Conservation (phyloP, 2,113 vertebrate genomes). For the Corynorhinus townsendii region DNA sequence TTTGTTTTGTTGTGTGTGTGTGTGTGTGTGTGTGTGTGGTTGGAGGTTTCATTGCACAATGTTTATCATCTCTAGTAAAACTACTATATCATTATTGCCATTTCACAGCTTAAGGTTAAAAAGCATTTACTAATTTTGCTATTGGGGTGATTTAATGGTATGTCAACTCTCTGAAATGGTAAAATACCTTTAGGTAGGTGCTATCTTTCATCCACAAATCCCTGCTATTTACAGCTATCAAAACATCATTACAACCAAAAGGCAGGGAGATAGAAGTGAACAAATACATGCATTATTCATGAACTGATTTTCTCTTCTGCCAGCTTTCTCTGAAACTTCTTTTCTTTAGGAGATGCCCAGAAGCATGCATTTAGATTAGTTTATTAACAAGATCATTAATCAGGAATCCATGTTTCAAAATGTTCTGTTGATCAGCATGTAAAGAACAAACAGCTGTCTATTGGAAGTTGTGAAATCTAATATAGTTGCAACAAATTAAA, state of each 20-base stretch:
- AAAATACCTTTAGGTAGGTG: constrained; percentile 56
- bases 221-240: constrained; percentile 63
- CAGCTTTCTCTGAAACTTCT: constrained; percentile 24
- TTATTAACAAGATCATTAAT: constrained; percentile 71
- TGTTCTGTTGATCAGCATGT: constrained; percentile 44
- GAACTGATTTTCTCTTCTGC: background rate
- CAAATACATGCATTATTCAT: constrained; percentile 48
- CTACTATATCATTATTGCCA: constrained; percentile 9
- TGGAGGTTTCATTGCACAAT: constrained; percentile 17
- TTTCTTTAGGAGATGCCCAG: constrained; percentile 57
- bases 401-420: constrained; percentile 44
- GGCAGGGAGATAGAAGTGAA: constrained; percentile 44
- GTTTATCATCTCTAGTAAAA: constrained; percentile 31
- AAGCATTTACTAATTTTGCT: constrained; percentile 51
- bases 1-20: too few relatives aligned
- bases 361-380: constrained; percentile 69
- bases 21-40: too few relatives aligned
- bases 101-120: constrained; percentile 42
- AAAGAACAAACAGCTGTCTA: constrained; percentile 22
- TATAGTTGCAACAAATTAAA: background rate
- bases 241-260: constrained; percentile 64
- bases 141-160: constrained; percentile 35
- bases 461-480: constrained; percentile 20
- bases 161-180: constrained; percentile 51
- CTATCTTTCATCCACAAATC: constrained; percentile 58